These are phyloP conservation scores for Molossus molossus DNA, from an alignment of 2,797 vertebrate species.

Conservation along the genomic window DNA sequence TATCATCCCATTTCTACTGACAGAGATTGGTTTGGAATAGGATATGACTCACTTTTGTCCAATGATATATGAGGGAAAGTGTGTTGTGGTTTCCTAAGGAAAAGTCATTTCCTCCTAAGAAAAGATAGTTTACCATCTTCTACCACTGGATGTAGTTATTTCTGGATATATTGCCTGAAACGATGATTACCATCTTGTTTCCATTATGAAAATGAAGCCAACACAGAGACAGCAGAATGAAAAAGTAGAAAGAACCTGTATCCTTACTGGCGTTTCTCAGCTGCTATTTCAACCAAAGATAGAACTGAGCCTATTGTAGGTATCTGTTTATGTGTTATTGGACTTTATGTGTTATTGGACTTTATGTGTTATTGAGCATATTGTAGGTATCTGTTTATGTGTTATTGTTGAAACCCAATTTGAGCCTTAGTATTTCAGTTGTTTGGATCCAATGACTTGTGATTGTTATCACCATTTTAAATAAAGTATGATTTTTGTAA, in stretches of 20 bases:
- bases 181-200: neutral
- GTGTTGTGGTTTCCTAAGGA: neutral
- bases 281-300: neutral
- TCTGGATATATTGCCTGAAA: neutral
- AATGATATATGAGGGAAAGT: neutral
- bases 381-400: neutral
- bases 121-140: neutral
- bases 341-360: neutral
- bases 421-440: conserved; percentile 26
- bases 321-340: conserved; percentile 8
- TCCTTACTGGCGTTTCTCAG: neutral
- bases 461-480: neutral
- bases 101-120: neutral
- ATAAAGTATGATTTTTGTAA: conserved; percentile 30
- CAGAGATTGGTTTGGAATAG: neutral
- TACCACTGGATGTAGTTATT: neutral
- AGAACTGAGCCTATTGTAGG: neutral
- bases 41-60: neutral
- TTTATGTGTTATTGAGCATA: no score
- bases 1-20: neutral
- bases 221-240: neutral
- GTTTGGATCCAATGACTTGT: neutral
- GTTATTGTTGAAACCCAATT: neutral
- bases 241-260: neutral
- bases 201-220: conserved; percentile 11